Evolutionary conservation across 2,797 vertebrate species (phyloP).

Genomic region (Hozukius guyotensis): DNA sequence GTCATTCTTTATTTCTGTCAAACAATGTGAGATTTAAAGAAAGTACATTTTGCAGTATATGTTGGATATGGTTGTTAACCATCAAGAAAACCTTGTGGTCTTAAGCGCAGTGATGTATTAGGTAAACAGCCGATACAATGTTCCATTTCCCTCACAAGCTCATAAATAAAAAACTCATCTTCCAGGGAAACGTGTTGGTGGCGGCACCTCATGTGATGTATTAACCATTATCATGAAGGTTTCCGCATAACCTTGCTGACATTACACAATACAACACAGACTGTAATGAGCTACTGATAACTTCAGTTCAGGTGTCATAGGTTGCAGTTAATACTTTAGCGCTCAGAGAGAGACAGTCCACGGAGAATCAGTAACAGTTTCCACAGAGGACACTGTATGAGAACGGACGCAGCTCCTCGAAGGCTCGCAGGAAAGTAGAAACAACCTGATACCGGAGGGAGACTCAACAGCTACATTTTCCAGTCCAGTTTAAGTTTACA

Average conservation of each 20-base stretch:
- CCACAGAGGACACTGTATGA: not conserved
- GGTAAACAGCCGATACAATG: not conserved
- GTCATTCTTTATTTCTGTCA: not conserved
- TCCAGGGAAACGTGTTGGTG: not conserved
- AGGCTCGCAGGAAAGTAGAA: not conserved
- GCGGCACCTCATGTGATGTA: conserved; percentile 32
- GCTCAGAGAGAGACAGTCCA: conserved; percentile 7
- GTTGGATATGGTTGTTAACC: not conserved
- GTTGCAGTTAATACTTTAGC: conserved; percentile 39
- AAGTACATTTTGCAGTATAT: not conserved
- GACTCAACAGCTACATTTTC: not conserved
- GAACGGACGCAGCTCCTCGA: not conserved
- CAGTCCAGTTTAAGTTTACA: not conserved
- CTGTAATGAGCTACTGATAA: conserved; percentile 60
- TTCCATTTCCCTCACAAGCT: not conserved
- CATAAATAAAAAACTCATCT: not conserved
- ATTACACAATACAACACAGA: conserved; percentile 50
- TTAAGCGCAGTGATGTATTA: not conserved
- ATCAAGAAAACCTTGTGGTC: not conserved
- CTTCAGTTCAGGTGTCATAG: conserved; percentile 29
- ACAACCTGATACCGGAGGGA: not conserved
- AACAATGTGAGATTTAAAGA: not conserved
- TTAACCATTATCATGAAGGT: conserved; percentile 55
- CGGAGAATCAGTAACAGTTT: not conserved
- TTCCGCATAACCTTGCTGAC: conserved; percentile 61